Evolutionary conservation across 2,888 invertebrate species (phyloP).

Genomic region (Orthosia gracilis): DNA sequence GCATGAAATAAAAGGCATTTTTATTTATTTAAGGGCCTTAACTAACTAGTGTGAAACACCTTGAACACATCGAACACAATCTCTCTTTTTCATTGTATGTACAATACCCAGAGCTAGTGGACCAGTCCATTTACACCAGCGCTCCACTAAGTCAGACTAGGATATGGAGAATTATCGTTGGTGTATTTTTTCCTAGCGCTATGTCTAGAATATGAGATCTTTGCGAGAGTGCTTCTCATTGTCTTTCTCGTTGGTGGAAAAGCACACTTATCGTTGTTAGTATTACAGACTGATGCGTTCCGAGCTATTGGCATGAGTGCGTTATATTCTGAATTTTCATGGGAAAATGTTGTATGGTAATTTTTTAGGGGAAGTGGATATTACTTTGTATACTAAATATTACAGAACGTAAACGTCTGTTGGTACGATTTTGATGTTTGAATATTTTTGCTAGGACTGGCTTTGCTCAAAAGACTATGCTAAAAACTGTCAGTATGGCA

Average conservation of each 20-base stretch:
- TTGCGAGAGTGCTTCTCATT: too few species aligned
- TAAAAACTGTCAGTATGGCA: background rate
- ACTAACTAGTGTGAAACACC: too few species aligned
- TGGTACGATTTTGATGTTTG: background rate
- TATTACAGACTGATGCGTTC: too few species aligned
- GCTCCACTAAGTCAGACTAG: background rate
- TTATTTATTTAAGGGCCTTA: too few species aligned
- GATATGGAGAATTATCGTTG: background rate
- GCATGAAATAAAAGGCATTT: too few species aligned
- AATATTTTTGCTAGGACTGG: background rate
- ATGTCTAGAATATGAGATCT: too few species aligned
- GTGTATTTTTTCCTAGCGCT: background rate
- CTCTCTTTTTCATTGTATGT: background rate
- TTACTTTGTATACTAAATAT: too few species aligned
- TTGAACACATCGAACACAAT: background rate
- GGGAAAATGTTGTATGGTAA: background rate
- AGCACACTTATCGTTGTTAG: constrained; percentile 12
- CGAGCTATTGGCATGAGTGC: background rate
- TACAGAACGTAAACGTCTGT: too few species aligned
- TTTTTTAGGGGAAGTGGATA: constrained; percentile 3
- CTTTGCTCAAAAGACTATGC: background rate
- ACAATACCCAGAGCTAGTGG: too few species aligned
- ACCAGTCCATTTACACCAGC: background rate
- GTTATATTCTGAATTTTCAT: constrained; percentile 12
- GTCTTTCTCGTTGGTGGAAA: background rate